A percentile compares a stretch with the other conserved stretches of the same genome.
phyloP scores from a whole-genome alignment of 2,888 invertebrate species.

The Pyralis farinalis region DNA sequence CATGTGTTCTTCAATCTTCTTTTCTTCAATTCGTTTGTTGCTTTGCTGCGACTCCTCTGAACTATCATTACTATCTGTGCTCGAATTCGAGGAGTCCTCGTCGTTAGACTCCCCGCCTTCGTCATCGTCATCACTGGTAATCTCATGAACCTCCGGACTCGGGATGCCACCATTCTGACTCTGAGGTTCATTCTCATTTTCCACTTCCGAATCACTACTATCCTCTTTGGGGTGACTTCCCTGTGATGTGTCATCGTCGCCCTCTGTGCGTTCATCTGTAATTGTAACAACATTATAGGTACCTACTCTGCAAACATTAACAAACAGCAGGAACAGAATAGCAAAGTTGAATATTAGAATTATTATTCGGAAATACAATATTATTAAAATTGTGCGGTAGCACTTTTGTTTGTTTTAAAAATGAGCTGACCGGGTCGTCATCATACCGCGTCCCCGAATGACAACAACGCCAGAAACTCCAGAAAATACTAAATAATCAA shows the following conservation, averaged over 20 bases:
- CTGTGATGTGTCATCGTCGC: slow-evolving; percentile 74
- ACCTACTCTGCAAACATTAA: no score
- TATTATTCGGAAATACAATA: no score
- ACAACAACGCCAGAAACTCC: slow-evolving; percentile 51
- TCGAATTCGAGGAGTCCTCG: slow-evolving; percentile 79
- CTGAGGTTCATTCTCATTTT: slow-evolving; percentile 55
- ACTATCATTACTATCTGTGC: slow-evolving; percentile 78
- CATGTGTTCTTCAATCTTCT: slow-evolving; percentile 70
- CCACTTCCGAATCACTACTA: slow-evolving; percentile 64
- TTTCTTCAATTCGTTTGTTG: slow-evolving; percentile 72
- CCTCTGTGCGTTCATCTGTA: slow-evolving; percentile 72
- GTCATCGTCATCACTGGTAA: slow-evolving; percentile 81
- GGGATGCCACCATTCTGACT: slow-evolving; percentile 64
- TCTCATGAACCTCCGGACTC: slow-evolving; percentile 75
- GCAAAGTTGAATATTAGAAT: no score
- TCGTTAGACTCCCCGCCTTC: slow-evolving; percentile 77
- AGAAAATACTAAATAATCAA: slow-evolving; percentile 53
- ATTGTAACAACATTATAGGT: slow-evolving; percentile 14
- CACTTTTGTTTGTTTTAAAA: slow-evolving; percentile 18
- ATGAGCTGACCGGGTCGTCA: slow-evolving; percentile 25
- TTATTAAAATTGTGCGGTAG: background rate
- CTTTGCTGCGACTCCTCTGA: slow-evolving; percentile 77
- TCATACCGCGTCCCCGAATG: slow-evolving; percentile 41
- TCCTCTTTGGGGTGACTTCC: slow-evolving; percentile 72
- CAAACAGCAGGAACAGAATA: no score